Conservation (phyloP, 2,888 invertebrate genomes). For the Auanema freiburgensis region DNA sequence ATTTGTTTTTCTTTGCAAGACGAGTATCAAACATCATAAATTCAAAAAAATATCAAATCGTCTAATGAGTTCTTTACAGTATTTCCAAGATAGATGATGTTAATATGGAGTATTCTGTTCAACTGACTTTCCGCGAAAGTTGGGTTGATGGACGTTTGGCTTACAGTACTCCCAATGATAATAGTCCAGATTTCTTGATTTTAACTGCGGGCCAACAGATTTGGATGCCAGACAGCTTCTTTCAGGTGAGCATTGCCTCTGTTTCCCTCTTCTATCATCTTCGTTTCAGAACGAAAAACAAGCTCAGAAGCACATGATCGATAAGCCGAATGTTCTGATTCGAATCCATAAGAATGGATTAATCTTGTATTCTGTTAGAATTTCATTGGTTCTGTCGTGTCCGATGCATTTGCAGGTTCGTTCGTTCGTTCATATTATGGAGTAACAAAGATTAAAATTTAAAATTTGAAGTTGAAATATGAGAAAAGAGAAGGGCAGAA, state of each 20-base stretch:
- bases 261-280: neutral
- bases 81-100: conserved; percentile 64
- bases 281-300: conserved; percentile 91
- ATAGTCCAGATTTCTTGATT: conserved; percentile 57
- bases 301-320: conserved; percentile 74
- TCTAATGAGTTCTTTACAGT: conserved; percentile 27
- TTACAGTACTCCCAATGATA: conserved; percentile 45
- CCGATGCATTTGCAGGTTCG: conserved; percentile 91
- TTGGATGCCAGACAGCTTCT: conserved; percentile 97
- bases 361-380: conserved; percentile 70
- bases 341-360: conserved; percentile 77
- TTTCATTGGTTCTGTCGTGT: conserved; percentile 90
- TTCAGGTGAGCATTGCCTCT: conserved; percentile 43
- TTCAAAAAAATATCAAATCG: no score
- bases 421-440: neutral
- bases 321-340: conserved; percentile 80
- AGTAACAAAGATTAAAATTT: neutral
- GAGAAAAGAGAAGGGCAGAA: neutral
- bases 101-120: conserved; percentile 75
- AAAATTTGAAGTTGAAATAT: conserved; percentile 1
- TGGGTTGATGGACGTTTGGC: conserved; percentile 85
- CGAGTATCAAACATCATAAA: no score
- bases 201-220: conserved; percentile 75
- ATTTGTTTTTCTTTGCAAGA: conserved; percentile 1
- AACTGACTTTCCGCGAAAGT: conserved; percentile 93